Base-by-base conservation (phyloP, 2,113 vertebrate genomes). In the Sarotherodon lohbergeri region DNA sequence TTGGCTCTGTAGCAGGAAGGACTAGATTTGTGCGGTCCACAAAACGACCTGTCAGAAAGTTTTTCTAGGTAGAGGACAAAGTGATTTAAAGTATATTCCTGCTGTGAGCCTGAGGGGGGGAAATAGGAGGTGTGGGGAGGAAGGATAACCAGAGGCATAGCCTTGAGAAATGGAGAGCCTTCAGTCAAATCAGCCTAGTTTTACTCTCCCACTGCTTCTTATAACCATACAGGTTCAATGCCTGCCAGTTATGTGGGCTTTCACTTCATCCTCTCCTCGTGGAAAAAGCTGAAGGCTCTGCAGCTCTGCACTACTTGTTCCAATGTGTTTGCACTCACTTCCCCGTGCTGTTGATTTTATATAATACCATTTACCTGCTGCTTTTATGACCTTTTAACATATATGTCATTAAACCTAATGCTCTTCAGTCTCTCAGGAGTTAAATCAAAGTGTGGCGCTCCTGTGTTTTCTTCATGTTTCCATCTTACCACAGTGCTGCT, bases 101-200 rank as follows among this genome's bases (percentile, higher is more conserved):
- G 90, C 93, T 94, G 92, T 85, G 93, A 93, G 94, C 95, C 92
- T 66, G 78, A 78, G 88, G 93, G 84, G 84, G 79, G 85, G 71
- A 48, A 80, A 68, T 55, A 39, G 81, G 66, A 56, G 83, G 8
- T 22, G 63, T 5, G 82, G 73, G 80, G 83, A 24, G 71, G 91
- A 83, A 66, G 83, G 89, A 92, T 93, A 91, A 93, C 94, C 86
- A 66, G 85, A 92, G 93, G 94, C 93, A 52, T 90, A 88, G 92
- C 93, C 90, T 91, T 94, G 79, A 95, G 93, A 88, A 94, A 91
- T 83, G 83, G 91, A 91, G 83, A 93, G 90, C 90, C 92, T 92
- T 93, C 90, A 89, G 89, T 92, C 83, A 92, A 90, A 92, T 88
- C 87, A 89, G 86, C 78, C 71, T 43, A 16, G 48, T 86, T 91